phyloP scores from a whole-genome alignment of 2,888 invertebrate genomes.

The Nysson spinosus region DNA sequence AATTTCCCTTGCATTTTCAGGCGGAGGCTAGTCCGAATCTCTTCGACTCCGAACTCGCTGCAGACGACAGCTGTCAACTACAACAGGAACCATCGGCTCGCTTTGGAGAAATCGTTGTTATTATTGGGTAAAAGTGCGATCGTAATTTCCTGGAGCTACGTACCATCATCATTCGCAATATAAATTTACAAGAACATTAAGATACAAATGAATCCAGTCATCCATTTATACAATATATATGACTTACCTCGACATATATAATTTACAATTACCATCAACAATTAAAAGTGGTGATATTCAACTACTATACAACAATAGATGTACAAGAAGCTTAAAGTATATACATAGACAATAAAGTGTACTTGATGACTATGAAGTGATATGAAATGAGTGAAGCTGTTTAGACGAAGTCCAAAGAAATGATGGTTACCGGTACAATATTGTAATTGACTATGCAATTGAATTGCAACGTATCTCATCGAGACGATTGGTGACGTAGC shows the following conservation, averaged over 20 bases:
- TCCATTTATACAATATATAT: not conserved
- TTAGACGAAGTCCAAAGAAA: not conserved
- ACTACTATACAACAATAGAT: not conserved
- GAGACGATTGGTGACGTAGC: conserved; percentile 36
- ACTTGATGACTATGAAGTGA: not conserved
- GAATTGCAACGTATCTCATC: not conserved
- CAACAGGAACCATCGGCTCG: conserved; percentile 68
- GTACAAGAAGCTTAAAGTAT: not conserved
- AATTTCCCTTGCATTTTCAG: conserved; percentile 27
- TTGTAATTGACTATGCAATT: not conserved
- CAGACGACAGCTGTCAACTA: conserved; percentile 81
- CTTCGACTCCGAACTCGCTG: conserved; percentile 78
- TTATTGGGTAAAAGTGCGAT: conserved; percentile 54
- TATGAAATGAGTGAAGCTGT: not conserved
- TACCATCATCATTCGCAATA: conserved; percentile 9
- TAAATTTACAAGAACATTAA: not conserved
- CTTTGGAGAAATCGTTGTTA: conserved; percentile 56
- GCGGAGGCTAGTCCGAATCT: conserved; percentile 62
- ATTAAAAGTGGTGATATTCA: not conserved
- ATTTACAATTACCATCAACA: not conserved
- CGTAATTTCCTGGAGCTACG: conserved; percentile 50
- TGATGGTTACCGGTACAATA: too few relatives aligned
- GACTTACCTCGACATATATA: conserved; percentile 1
- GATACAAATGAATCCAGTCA: not conserved
- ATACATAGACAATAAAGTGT: not conserved